Percentiles rank a stretch among this genome's conserved stretches.
Evolutionary conservation across 2,888 invertebrate genomes (phyloP).

Genomic region (Leptinotarsa peninsularis): DNA sequence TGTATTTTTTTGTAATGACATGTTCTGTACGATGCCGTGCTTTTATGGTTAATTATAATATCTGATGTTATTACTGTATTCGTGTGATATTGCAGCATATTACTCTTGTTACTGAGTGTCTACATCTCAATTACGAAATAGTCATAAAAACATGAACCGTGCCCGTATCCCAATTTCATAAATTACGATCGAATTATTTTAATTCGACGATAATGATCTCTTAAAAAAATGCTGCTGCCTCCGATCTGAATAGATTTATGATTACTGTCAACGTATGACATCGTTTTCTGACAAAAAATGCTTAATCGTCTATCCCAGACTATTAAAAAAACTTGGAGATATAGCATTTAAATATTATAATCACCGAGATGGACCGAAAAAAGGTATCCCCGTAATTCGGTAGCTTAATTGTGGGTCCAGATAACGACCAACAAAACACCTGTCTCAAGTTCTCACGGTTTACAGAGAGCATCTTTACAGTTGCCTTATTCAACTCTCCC

Average conservation of each 20-base stretch:
- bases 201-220: slow-evolving; percentile 17
- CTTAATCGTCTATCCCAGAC: slow-evolving; percentile 19
- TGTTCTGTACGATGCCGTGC: no score
- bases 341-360: slow-evolving; percentile 26
- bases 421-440: slow-evolving; percentile 63
- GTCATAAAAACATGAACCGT: not conserved
- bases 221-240: slow-evolving; percentile 19
- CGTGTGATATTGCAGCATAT: no score
- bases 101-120: no score
- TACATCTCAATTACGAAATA: not conserved
- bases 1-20: no score
- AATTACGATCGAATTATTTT: slow-evolving; percentile 23
- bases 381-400: slow-evolving; percentile 58
- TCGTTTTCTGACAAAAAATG: slow-evolving; percentile 20
- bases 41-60: no score
- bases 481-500: slow-evolving; percentile 49
- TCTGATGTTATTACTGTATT: no score
- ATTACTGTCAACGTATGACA: slow-evolving; percentile 25
- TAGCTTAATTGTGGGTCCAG: slow-evolving; percentile 63
- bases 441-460: slow-evolving; percentile 64
- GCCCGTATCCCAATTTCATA: slow-evolving; percentile 14
- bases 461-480: slow-evolving; percentile 44
- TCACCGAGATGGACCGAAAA: slow-evolving; percentile 20
- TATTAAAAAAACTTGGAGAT: slow-evolving; percentile 21
- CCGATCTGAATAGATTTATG: slow-evolving; percentile 17